Evolutionary conservation across 2,797 vertebrate genomes (phyloP), one percentile per base, ranked within the genome.

Genomic region (Sebastes trivittatus): DNA sequence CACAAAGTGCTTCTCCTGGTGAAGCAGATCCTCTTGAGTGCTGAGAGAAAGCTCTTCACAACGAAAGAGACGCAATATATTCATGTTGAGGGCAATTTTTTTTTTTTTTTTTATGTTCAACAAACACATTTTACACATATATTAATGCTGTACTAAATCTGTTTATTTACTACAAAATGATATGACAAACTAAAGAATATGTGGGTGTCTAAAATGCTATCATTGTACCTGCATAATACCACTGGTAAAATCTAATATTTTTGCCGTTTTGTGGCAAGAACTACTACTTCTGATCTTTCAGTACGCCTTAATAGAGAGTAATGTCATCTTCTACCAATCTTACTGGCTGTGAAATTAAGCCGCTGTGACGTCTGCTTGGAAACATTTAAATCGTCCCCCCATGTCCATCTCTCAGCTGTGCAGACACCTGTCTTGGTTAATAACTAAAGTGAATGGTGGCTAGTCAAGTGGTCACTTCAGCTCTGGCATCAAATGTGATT

Each of bases 1-100:
- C 38, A 42, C 65, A 36, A 74, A 80, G 56, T 67, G 36, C 68
- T 36, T 55, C 59, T 82, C 11, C 29, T 77, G 74, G 52, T 67
- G 55, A 62, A 54, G 22, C 16, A 68, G 65, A 25, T 71, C 22
- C 27, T 59, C 38, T 59, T 25, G 2, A 42, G 55, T 49, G 54
- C 56, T 36, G 63, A 23, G 49, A 72, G 36, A n/a, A 59, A 52
- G 38, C 63, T 64, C 36, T 42, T 64, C 25, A 77, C 23, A 23
- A n/a, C 23, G 14, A 49, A 11, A 30, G 6, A 61, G 16, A 22
- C 34, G 9, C 32, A n/a, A 62, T 58, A 10, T n/a, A 14, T 34
- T 38, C 30, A 30, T 22, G 27, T 14, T 22, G 4, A 62, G 34
- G 29, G 54, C 38, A 42, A 42, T 16, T 16, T 22, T 11, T 20